Evolutionary conservation across 2,797 vertebrate species (phyloP).

Genomic region (Centropyge bicolor): DNA sequence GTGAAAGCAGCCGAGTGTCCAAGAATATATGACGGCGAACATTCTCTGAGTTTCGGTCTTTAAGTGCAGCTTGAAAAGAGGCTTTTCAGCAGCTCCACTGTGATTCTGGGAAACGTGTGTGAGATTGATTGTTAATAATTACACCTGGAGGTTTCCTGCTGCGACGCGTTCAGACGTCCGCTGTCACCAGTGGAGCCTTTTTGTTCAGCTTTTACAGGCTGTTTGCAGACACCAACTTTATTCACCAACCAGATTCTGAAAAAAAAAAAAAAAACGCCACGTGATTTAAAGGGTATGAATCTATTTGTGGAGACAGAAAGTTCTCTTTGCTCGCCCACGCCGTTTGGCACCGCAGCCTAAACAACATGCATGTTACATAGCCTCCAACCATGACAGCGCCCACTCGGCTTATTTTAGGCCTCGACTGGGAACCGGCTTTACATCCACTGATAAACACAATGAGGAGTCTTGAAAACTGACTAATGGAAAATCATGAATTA

Average conservation of each 20-base stretch:
- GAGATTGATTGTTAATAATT: not conserved
- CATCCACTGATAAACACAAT: not conserved
- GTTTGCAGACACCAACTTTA: not conserved
- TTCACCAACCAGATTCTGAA: not conserved
- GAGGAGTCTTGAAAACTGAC: not conserved
- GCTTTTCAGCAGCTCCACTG: not conserved
- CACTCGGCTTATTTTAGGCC: conserved; percentile 31
- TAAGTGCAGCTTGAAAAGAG: not conserved
- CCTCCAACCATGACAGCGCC: conserved; percentile 41
- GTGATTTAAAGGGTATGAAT: conserved; percentile 8
- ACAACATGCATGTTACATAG: conserved; percentile 49
- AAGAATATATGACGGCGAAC: not conserved
- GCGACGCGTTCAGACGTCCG: not conserved
- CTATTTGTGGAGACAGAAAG: conserved; percentile 48
- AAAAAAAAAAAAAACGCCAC: not conserved
- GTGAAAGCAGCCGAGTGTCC: conserved; percentile 20
- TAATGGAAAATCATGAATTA: not conserved
- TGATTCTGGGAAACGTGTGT: not conserved
- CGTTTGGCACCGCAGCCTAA: conserved; percentile 40
- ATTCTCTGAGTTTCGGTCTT: conserved; percentile 6
- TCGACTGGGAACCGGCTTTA: conserved; percentile 8
- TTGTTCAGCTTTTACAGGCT: not conserved
- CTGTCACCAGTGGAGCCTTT: not conserved
- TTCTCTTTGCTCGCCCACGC: conserved; percentile 50
- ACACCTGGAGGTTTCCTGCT: not conserved